phyloP scores from a whole-genome alignment of 2,888 invertebrate species.

The Digitonthophagus gazella region DNA sequence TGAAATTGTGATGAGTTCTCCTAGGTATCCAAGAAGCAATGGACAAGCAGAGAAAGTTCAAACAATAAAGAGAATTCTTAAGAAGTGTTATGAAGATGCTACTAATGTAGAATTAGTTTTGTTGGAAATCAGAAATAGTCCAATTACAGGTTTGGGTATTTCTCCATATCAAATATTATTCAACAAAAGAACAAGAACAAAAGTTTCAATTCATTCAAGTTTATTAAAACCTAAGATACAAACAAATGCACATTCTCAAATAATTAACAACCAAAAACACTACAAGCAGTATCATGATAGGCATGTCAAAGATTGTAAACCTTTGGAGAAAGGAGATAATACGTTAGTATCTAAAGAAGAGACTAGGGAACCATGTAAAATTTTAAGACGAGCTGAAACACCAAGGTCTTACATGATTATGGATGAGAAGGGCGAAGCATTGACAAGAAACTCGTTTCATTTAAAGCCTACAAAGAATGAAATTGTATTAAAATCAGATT shows the following conservation, averaged over 20 bases:
- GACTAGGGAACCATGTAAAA: not conserved
- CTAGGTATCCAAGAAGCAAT: constrained; percentile 6
- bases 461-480: not conserved
- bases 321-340: not conserved
- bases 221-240: too few relatives aligned
- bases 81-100: constrained; percentile 4
- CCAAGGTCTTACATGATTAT: not conserved
- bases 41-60: not conserved
- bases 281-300: too few relatives aligned
- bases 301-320: too few relatives aligned
- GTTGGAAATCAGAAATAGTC: not conserved
- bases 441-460: not conserved
- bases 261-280: too few relatives aligned
- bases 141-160: not conserved
- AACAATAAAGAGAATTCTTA: not conserved
- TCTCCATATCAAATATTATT: constrained; percentile 9
- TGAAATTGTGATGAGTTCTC: constrained; percentile 5
- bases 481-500: not conserved
- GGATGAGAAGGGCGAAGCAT: not conserved
- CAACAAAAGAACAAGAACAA: constrained; percentile 9
- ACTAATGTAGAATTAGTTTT: too few relatives aligned
- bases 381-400: not conserved
- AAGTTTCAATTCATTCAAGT: not conserved
- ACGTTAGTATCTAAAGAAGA: not conserved
- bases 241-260: too few relatives aligned